These are phyloP conservation scores for Phyllostomus discolor DNA, from an alignment of 2,113 vertebrate species.

Conservation along the genomic window DNA sequence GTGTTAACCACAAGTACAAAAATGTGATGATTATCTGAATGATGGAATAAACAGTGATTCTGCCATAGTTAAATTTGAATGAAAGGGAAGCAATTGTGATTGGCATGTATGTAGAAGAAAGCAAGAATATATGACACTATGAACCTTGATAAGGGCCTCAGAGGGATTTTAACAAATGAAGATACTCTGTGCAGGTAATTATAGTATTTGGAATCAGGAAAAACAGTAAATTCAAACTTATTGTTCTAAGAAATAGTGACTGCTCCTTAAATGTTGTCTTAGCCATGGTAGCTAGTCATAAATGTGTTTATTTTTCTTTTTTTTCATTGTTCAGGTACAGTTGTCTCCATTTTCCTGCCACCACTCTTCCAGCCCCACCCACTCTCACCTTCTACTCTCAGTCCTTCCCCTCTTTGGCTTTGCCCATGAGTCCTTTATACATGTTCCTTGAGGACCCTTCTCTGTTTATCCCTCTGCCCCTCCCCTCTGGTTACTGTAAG, in stretches of 20 bases:
- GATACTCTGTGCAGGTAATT: background rate
- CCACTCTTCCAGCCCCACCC: no score
- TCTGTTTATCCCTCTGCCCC: no score
- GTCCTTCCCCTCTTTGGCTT: no score
- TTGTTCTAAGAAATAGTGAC: background rate
- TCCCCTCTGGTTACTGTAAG: no score
- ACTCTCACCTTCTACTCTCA: no score
- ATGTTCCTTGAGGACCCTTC: no score
- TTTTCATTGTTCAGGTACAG: no score
- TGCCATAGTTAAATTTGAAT: background rate
- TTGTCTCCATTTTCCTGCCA: no score
- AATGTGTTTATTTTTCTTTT: background rate
- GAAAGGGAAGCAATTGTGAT: background rate
- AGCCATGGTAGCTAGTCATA: background rate
- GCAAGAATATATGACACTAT: background rate
- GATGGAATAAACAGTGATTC: background rate
- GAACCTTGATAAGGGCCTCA: background rate
- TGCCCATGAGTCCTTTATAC: no score
- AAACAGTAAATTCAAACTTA: background rate
- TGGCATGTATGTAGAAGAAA: background rate
- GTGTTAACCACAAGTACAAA: background rate
- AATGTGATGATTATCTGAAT: background rate
- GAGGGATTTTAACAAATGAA: background rate
- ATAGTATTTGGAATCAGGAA: background rate
- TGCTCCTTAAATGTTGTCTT: background rate